Evolutionary conservation across 2,113 vertebrate genomes (phyloP), one percentile per base, ranked within the genome.

Genomic region (Pandion haliaetus): DNA sequence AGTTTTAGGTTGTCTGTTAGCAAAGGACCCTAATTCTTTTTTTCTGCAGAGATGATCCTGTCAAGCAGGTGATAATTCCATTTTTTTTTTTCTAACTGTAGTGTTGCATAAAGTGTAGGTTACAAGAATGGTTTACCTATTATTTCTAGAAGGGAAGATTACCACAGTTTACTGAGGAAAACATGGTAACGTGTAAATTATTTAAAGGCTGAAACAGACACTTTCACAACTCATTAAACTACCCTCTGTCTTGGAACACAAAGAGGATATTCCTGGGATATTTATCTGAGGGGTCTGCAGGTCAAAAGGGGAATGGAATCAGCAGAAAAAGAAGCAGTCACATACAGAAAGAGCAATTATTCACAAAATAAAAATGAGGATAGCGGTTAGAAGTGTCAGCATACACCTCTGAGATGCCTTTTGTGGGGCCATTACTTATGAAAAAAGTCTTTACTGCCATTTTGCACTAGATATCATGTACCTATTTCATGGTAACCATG

Each of bases 21-120:
- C 71, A 78, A 78, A 95, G 88, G 55, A 90, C 54, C 52, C 67
- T 90, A 86, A 90, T 94, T 93, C 74, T 86, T 96, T 96, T 93
- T 45, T 81, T 92, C 45, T 93, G 38, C 83, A 91, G 84, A 76
- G n/a, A 45, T 89, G 72, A 95, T 87, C 80, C 65, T 92, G 70
- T 95, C 81, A 77, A 91, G 66, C 69, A 93, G 57, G 65, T 96
- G 88, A 83, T 74, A 86, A 65, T 89, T 97, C 63, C 44, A 65
- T 72, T 57, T 59, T 66, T 90, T 90, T 17, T 63, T 97, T 96
- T 87, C 72, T 57, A 88, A 94, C 63, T 73, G 20, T 38, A 78
- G 25, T 58, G 20, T 81, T 82, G 44, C 38, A 86, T 73, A 45
- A 88, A 82, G 47, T 61, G 42, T 88, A 79, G 80, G 42, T 47